Evolutionary conservation across 1,140 invertebrate genomes (phyloP).

Genomic region (Zaprionus capensis): DNA sequence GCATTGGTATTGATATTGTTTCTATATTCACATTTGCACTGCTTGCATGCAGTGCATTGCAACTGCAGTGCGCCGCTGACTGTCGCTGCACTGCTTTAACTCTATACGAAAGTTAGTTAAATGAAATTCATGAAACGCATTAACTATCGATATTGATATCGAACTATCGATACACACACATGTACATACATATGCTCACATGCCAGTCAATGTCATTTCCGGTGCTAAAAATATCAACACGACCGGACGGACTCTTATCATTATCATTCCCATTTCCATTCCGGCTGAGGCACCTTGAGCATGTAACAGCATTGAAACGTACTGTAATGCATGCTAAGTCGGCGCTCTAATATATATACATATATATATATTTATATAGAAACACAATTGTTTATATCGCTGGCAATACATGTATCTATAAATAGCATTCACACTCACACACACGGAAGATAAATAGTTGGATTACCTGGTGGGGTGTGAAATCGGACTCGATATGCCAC

Average conservation of each 20-base stretch:
- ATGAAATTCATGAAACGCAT: neutral
- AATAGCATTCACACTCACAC: conserved; percentile 50
- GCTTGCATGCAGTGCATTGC: neutral
- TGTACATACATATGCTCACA: neutral
- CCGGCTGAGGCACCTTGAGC: conserved; percentile 60
- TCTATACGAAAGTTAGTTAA: neutral
- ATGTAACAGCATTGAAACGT: conserved; percentile 58
- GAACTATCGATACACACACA: conserved; percentile 5
- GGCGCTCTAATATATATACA: conserved; percentile 34
- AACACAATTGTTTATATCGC: conserved; percentile 59
- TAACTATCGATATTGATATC: conserved; percentile 2
- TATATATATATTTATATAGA: conserved; percentile 25
- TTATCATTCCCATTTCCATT: conserved; percentile 11
- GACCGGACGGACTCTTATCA: conserved; percentile 34
- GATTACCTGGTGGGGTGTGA: neutral
- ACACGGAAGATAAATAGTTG: conserved; percentile 67
- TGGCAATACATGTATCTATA: conserved; percentile 49
- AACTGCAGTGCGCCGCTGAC: neutral
- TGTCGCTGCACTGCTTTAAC: neutral
- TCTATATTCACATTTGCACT: neutral
- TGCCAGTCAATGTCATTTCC: conserved; percentile 13
- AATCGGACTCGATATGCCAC: neutral
- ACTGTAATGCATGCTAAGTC: conserved; percentile 52
- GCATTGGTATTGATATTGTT: neutral
- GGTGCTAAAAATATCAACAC: conserved; percentile 20